Conservation (phyloP, 2,113 vertebrate species). For the Sterna hirundo region DNA sequence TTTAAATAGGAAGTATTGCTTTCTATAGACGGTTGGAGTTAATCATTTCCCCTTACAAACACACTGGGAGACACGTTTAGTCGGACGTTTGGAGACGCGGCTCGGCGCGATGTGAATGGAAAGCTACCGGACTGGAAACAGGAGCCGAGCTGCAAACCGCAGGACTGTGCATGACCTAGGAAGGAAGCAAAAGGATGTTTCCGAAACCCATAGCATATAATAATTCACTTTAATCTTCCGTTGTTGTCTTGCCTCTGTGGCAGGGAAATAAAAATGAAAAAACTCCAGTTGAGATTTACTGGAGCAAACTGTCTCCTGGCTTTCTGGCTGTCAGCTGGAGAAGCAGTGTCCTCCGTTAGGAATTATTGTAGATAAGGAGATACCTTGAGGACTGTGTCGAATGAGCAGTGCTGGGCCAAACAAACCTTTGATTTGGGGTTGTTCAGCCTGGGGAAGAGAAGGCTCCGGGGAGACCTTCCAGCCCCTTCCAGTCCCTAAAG, state of each 20-base stretch:
- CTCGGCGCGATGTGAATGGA: not conserved
- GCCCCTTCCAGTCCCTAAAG: too few species aligned
- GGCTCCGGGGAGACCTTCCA: too few species aligned
- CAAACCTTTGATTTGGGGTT: not conserved
- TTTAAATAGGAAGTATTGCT: constrained; percentile 39
- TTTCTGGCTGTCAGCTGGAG: not conserved
- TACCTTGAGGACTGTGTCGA: accelerated
- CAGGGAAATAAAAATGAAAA: not conserved
- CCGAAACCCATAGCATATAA: constrained; percentile 60
- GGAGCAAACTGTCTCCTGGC: not conserved
- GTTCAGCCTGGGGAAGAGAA: too few species aligned
- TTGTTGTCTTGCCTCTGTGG: not conserved
- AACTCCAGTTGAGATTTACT: not conserved
- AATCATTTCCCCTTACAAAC: constrained; percentile 43
- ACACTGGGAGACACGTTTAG: not conserved
- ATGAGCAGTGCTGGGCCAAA: not conserved
- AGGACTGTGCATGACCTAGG: constrained; percentile 54
- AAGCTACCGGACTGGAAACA: constrained; percentile 17
- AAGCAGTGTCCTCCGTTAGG: not conserved
- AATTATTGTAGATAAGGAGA: not conserved
- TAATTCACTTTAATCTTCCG: constrained; percentile 66
- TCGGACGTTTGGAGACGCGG: not conserved
- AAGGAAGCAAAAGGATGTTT: constrained; percentile 66
- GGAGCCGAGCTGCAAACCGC: constrained; percentile 15
- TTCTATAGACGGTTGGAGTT: constrained; percentile 16